Base-by-base conservation (phyloP, 2,888 invertebrate species). In the Gastrophysa polygoni region DNA sequence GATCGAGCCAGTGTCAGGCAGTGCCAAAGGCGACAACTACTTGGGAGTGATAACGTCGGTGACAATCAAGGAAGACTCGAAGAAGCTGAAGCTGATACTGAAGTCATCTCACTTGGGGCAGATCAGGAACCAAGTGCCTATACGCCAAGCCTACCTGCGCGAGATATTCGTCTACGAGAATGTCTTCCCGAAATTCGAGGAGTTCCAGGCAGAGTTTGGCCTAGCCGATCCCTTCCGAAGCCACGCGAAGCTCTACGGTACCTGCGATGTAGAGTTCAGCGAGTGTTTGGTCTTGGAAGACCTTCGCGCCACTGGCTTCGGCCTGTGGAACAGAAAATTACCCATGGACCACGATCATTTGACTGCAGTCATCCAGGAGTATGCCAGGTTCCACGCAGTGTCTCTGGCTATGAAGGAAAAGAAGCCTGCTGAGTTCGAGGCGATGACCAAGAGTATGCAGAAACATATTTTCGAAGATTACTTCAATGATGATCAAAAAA, bases 301-400 rank as follows among this genome's bases (percentile, higher is more conserved):
- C 63, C 49, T 78, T 43, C 73, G 71, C 57, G 56, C 54, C 11
- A 18, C 46, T 8, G 74, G 72, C 0, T 79, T 69, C 63, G 54
- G 67, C 8, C 28, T 77, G 28, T 73, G 73, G 70, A 66, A 76
- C 47, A 64, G 72, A 14, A 73, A 67, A 32, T 61, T 61, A 7
- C 69, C 71, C 5, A 74, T 79, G 69, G 66, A 78, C 46, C 65
- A 70, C 11, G 64, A 69, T 21, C 79, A 79, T 52, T 61, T 77
- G 1, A 58, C 54, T 14, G 21, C 74, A 4, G 75, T 76, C 11
- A 57, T 79, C 20, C 63, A 66, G 11, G 73, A 75, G 51, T 75
- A 77, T 46, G 79, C 73, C 0, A 75, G 73, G 54, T 73, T 76
- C 16, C 79, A 80, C 59, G 74, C 77, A 0, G 57, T 76, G 2